Evolutionary conservation across 2,113 vertebrate genomes (phyloP), one percentile per base, ranked within the genome.

Genomic region (Hylia prasina): DNA sequence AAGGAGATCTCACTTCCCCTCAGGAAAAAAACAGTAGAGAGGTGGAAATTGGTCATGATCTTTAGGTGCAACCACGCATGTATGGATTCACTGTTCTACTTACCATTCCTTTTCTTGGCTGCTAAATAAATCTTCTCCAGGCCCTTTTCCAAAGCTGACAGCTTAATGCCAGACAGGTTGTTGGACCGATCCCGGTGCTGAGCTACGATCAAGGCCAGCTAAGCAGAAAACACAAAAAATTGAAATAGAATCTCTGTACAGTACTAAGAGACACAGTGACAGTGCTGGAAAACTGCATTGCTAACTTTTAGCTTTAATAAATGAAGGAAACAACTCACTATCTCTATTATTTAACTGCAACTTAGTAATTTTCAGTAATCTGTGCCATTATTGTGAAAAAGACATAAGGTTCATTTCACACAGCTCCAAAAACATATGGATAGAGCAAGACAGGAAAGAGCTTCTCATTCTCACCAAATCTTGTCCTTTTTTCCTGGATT

Each of bases 131-230:
- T 98, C 98, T 99, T 99, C 96, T 98, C 98, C 63, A 99, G 98
- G n/a, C 98, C 99, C 54, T 98, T 98, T 82, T 99, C 99, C 88
- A 99, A 98, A 91, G 99, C 98, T 20, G 96, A 97, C 35, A 99
- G 97, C 45, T 97, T 97, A 97, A 99, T 98, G 92, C 98, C 99
- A 84, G 99, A 99, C 85, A 99, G 94, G 57, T 97, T 98, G 97
- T 99, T 99, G 92, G 96, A 96, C 42, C 90, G 96, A 96, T 99
- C 98, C 66, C 99, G 96, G 71, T 98, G 98, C 97, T 99, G 99
- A 40, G 99, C 98, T 93, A 99, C 98, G 53, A 99, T 97, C 92
- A 99, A 97, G 42, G 99, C 99, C 96, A 99, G 53, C 99, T 99
- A 96, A 33, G 45, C 96, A 87, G 92, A 96, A 96, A 65, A 50